phyloP scores from a whole-genome alignment of 2,113 vertebrate species.

The Sceloporus undulatus region DNA sequence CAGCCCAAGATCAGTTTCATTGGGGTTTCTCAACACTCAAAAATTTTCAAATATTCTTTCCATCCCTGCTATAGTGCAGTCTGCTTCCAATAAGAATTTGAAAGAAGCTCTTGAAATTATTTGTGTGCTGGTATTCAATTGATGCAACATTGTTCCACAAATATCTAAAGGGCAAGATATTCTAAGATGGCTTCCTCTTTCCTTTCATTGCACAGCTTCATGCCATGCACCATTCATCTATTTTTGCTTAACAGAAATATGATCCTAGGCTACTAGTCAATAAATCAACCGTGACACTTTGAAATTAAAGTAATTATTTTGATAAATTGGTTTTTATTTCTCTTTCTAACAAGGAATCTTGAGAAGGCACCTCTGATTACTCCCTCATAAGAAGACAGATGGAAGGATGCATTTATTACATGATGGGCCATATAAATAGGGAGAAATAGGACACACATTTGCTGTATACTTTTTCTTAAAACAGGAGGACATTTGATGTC shows the following conservation, averaged over 20 bases:
- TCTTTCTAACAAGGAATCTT: conserved; percentile 1
- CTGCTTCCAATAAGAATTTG: neutral
- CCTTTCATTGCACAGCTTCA: neutral
- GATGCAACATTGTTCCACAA: too few relatives aligned
- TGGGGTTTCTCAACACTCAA: too few relatives aligned
- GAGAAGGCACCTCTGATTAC: conserved; percentile 6
- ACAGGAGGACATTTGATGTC: neutral
- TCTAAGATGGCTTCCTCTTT: neutral
- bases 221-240: neutral
- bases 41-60: too few relatives aligned
- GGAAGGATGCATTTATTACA: conserved; percentile 22
- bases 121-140: neutral
- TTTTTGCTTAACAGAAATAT: conserved; percentile 27
- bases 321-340: conserved; percentile 61
- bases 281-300: conserved; percentile 41
- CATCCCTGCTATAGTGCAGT: neutral
- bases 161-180: neutral
- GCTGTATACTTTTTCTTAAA: neutral
- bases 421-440: conserved; percentile 1
- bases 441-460: fast-evolving
- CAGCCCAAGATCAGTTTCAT: too few relatives aligned
- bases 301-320: conserved; percentile 65
- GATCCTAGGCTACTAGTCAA: conserved; percentile 42
- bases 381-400: neutral
- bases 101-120: neutral